Percentiles rank a stretch among this genome's conserved stretches.
Conservation (phyloP, 2,113 vertebrate species). For the Podilymbus podiceps region DNA sequence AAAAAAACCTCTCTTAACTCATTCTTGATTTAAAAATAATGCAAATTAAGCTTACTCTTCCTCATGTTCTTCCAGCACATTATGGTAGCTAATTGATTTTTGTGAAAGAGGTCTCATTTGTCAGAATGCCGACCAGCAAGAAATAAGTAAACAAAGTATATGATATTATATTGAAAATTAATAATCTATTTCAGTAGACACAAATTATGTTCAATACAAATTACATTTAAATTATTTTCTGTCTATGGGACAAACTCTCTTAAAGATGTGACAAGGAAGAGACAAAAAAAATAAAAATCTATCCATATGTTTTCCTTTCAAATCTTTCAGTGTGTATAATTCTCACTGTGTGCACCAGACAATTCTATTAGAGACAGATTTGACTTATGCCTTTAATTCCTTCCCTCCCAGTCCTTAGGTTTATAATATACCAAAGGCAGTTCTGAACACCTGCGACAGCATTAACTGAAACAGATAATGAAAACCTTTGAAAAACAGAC, state of each 20-base stretch:
- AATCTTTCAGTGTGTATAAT: background rate
- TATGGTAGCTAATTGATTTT: slow-evolving; percentile 5
- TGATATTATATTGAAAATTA: background rate
- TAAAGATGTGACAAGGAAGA: background rate
- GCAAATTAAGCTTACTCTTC: background rate
- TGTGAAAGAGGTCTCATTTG: background rate
- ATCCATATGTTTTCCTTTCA: background rate
- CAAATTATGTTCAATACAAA: slow-evolving; percentile 30
- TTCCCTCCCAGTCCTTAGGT: background rate
- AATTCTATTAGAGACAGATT: background rate
- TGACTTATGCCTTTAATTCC: background rate
- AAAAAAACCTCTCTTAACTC: background rate
- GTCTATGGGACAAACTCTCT: background rate
- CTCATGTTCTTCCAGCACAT: background rate
- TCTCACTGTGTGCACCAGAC: background rate
- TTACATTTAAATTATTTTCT: background rate
- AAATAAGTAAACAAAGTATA: slow-evolving; percentile 3
- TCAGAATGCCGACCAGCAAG: background rate
- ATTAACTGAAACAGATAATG: background rate
- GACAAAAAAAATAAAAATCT: background rate
- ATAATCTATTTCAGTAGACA: background rate
- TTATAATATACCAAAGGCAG: background rate
- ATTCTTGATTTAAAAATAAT: background rate
- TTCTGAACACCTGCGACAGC: background rate
- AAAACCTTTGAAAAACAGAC: background rate